Base-by-base conservation (phyloP, 1,140 invertebrate genomes). In the Micrasema longulum region DNA sequence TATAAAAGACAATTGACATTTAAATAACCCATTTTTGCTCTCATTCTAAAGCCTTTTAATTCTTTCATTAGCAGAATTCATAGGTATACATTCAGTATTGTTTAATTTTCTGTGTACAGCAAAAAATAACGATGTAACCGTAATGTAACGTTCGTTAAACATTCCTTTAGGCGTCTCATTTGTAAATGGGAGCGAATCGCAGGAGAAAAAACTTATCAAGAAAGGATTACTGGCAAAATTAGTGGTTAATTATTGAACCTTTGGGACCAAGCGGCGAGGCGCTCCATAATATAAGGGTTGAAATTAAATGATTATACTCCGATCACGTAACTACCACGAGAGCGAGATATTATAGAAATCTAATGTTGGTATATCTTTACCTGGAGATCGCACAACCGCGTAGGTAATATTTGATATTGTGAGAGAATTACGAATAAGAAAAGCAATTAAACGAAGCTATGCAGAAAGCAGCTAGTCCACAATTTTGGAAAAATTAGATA, bases 251-350 rank as follows among this genome's bases (percentile, higher is more conserved):
- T 60, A 60, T 20, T 36, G 35, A 35, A 16, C 55, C 55, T 12
- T 31, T n/a, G 50, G 50, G 50, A 12, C 35, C 10, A 22, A 20
- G 16, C 16, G 10, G 9, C 9, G 35, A 18, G 2, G 41, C 14
- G 1, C 41, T 41, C 36, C 55, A 35, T 60, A 60, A 38, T 60
- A 60, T 31, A 60, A 60, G 16, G 55, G 35, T 22, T 52, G 48
- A 23, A 60, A 60, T 60, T 43, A 60, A 60, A 60, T 60, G 36
- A 60, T 60, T 60, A 2, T 60, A 60, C 36, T 22, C 55, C 12
- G 55, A 60, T 41, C 55, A 60, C 55, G 55, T 60, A 60, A 16
- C 11, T 16, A 11, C 55, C 12, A 9, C 3, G 7, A 60, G 55
- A 20, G 22, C 35, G 55, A 35, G 55, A 38, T 22, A 60, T 43